Conservation (phyloP, 1,140 invertebrate species). For the Atta texana region DNA sequence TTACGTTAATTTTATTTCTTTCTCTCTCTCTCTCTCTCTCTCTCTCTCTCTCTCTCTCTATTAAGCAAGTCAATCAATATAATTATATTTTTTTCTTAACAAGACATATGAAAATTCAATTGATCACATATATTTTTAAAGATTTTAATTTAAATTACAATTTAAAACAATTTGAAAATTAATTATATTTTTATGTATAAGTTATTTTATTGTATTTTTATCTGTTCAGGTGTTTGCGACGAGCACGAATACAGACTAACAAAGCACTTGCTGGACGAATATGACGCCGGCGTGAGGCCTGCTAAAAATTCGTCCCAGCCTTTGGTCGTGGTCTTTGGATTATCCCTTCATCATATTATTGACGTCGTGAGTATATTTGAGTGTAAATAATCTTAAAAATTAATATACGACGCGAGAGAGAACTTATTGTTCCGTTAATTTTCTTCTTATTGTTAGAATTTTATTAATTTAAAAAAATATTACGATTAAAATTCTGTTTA, state of each 20-base stretch:
- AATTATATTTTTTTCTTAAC: no score
- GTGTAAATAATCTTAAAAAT: constrained; percentile 29
- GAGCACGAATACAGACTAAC: constrained; percentile 91
- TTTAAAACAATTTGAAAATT: constrained; percentile 8
- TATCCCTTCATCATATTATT: constrained; percentile 93
- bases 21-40: no score
- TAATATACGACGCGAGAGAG: background rate
- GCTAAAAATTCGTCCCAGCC: constrained; percentile 91
- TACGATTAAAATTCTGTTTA: background rate
- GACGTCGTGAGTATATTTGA: constrained; percentile 89
- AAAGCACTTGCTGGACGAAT: constrained; percentile 90
- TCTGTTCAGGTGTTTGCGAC: constrained; percentile 85
- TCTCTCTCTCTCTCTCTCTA: no score
- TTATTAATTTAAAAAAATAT: background rate
- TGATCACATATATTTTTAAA: background rate
- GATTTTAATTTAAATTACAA: background rate
- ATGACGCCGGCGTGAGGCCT: constrained; percentile 92
- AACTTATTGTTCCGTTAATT: background rate
- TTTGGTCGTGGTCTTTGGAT: constrained; percentile 91
- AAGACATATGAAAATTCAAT: background rate
- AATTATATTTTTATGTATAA: background rate
- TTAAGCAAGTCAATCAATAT: no score
- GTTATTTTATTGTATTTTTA: background rate
- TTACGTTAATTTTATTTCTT: background rate
- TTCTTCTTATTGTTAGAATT: background rate